Base-by-base conservation (phyloP, 1,140 invertebrate species). In the Eriocheir sinensis region DNA sequence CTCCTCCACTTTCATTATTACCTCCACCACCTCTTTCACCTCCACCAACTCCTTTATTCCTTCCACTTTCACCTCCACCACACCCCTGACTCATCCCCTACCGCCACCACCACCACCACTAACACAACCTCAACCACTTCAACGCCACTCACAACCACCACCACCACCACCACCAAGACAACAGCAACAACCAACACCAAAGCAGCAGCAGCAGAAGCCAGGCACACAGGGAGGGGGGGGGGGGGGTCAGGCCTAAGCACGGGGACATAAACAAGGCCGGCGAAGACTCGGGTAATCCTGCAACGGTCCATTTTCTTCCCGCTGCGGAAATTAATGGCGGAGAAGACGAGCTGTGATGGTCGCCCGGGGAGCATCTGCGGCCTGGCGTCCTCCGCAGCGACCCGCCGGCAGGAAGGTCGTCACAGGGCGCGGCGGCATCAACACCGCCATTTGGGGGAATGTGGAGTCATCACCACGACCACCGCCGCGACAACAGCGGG, bases 271-370 rank as follows among this genome's bases (percentile, higher is more conserved):
- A 81, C 32, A 40, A 88, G 83, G 40, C 17, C n/a, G 48, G 32
- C 34, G 91, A 34, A 32, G 40, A 36, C 36, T 21, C 3, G 41
- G 41, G 83, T 92, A 92, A 92, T 92, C 92, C 92, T 89, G 83
- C 83, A 40, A 88, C 48, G 53, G 92, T 93, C 92, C 92, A 93
- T 88, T 93, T 93, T 93, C 92, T 93, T 93, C 92, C 83, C 92
- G 85, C 41, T 60, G 83, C 83, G 83, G 92, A 93, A 93, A 93
- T 93, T 93, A 93, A 93, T 93, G 92, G 92, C 34, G 21, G 44
- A 79, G 48, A 40, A 85, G 83, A 93, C 92, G 92, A 89, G 83
- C 81, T 27, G 83, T 48, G 92, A 93, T 93, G 92, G 92, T 89
- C 92, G 85, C 53, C 83, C 83, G 32, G 92, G 92, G 92, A 93